phyloP scores from a whole-genome alignment of 2,797 vertebrate species.

The Otolemur crassicaudatus region DNA sequence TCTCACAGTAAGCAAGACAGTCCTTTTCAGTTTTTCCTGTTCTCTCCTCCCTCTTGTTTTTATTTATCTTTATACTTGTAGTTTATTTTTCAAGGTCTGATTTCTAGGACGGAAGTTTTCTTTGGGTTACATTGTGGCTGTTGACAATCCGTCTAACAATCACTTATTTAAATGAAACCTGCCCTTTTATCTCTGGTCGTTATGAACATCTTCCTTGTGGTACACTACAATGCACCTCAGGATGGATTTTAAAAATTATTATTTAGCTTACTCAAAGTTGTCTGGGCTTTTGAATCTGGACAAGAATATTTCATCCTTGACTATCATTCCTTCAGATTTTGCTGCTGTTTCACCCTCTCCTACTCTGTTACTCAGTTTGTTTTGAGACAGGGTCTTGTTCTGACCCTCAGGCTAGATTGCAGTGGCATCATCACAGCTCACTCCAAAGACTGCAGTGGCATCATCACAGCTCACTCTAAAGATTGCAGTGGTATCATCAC shows the following conservation, averaged over 20 bases:
- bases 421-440: background rate
- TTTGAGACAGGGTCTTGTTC: too few species aligned
- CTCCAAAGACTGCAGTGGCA: background rate
- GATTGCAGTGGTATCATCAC: background rate
- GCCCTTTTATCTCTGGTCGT: background rate
- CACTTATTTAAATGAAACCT: background rate
- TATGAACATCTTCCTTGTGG: background rate
- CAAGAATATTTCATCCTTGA: background rate
- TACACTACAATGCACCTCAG: background rate
- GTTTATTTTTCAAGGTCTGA: background rate
- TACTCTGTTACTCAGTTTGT: too few species aligned
- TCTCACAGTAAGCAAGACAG: background rate
- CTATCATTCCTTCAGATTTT: background rate
- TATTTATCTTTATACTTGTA: slow-evolving; percentile 21
- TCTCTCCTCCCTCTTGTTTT: background rate
- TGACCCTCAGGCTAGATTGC: too few species aligned
- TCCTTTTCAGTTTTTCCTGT: background rate
- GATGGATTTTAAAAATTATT: background rate
- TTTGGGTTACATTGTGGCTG: background rate
- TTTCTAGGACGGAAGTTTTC: background rate
- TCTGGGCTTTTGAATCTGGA: background rate
- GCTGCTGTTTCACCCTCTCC: background rate
- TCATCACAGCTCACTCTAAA: background rate
- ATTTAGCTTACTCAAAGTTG: background rate
- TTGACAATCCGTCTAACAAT: background rate